These are phyloP conservation scores for Drosophila kuntzei DNA, from an alignment of 2,888 invertebrate species.

Conservation along the genomic window DNA sequence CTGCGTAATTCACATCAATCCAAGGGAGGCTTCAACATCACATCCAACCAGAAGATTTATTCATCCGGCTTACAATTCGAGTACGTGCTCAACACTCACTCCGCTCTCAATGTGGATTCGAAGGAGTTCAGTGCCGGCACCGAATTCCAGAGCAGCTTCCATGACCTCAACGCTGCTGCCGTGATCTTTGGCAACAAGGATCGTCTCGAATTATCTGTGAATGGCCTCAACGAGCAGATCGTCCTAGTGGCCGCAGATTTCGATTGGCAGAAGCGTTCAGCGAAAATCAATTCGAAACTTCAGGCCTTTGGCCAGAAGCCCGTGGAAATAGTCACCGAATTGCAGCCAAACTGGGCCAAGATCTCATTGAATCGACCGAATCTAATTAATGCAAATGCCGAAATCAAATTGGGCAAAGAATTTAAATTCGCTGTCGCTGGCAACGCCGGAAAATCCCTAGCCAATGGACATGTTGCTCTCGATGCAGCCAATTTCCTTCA, in stretches of 20 bases:
- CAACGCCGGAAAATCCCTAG: constrained; percentile 69
- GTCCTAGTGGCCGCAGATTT: constrained; percentile 65
- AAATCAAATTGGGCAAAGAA: constrained; percentile 81
- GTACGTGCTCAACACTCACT: constrained; percentile 70
- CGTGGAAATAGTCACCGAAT: constrained; percentile 67
- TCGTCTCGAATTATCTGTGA: constrained; percentile 74
- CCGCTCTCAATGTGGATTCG: constrained; percentile 75
- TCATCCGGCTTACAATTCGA: constrained; percentile 86
- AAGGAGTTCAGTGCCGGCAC: constrained; percentile 80
- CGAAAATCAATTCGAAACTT: constrained; percentile 69
- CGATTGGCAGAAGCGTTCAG: constrained; percentile 66
- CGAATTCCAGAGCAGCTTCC: constrained; percentile 77
- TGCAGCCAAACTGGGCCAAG: constrained; percentile 71
- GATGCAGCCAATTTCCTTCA: constrained; percentile 82
- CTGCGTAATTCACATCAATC: constrained; percentile 44
- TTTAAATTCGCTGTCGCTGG: constrained; percentile 68
- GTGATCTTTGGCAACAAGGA: constrained; percentile 80
- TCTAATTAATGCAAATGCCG: constrained; percentile 72
- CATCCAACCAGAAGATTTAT: constrained; percentile 83
- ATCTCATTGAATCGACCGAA: constrained; percentile 67
- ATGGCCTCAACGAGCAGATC: constrained; percentile 75
- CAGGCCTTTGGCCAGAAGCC: constrained; percentile 74
- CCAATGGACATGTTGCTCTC: constrained; percentile 79
- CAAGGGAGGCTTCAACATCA: constrained; percentile 85
- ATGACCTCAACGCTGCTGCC: constrained; percentile 81